Base-by-base conservation (phyloP, 2,797 vertebrate species). In the Eospalax fontanierii region DNA sequence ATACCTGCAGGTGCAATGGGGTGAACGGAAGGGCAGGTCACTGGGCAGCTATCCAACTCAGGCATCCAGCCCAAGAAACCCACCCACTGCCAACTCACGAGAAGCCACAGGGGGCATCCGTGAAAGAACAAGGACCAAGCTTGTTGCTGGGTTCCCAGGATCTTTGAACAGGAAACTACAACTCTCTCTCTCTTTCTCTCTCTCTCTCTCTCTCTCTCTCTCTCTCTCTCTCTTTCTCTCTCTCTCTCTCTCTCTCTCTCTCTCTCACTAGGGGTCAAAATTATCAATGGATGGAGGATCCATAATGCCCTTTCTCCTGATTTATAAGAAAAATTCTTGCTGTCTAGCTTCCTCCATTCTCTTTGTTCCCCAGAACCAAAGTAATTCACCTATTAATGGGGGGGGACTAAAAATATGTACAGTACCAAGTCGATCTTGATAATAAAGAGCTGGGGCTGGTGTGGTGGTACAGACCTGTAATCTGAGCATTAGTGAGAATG, bases 1-100 rank as follows among this genome's bases (percentile, higher is more conserved):
- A 98, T 99, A 99, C 98, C 99, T 99, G 98, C 74, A 85, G 93
- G 66, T 30, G 95, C 80, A 96, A 76, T 1, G 21, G 65, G 63
- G 43, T 7, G 0, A 43, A 63, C 46, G 30, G 38, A 33, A 66
- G 59, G 50, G 24, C 59, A 73, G 70, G 7, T 87, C 54, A 63
- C 75, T 84, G 26, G 35, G 40, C 46, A 83, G 87, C 81, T 88
- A 57, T 57, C 63, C 80, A 80, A 22, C 66, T 50, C 65, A 35
- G 4, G 81, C 57, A 88, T 83, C 12, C 68, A 57, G 30, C 73
- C 87, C 65, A 71, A 70, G 50, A 94, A 95, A 94, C 35, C 43
- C 18, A 90, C 24, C 90, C 76, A n/a, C 46, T 15, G 11, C 65
- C 79, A 86, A 79, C 85, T 30, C 4, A 50, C 40, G 50, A 82